These are phyloP conservation scores for Agelaius phoeniceus DNA, from an alignment of 2,113 vertebrate genomes.

Conservation along the genomic window DNA sequence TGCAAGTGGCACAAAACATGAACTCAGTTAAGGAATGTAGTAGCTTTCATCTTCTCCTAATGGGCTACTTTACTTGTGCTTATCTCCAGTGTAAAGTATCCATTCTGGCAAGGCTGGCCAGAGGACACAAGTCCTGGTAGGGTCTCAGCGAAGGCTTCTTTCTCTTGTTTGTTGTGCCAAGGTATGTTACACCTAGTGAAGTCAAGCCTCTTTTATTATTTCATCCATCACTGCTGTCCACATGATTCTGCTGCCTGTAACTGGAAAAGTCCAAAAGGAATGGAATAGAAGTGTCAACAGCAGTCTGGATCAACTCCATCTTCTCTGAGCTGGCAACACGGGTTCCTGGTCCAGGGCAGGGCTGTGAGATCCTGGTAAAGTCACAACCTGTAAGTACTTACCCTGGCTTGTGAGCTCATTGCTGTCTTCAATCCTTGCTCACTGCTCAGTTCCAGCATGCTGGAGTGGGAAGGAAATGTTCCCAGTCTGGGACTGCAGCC, in stretches of 20 bases:
- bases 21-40: not conserved
- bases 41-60: not conserved
- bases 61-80: not conserved
- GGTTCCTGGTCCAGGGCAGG: not conserved
- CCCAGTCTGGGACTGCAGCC: not conserved
- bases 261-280: not conserved
- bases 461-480: not conserved
- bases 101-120: not conserved
- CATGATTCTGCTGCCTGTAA: not conserved
- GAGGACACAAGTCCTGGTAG: not conserved
- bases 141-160: not conserved
- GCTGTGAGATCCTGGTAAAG: not conserved
- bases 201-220: not conserved
- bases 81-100: not conserved
- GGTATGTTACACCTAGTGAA: not conserved
- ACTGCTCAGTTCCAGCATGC: rapidly evolving
- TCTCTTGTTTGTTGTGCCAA: not conserved
- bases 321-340: not conserved
- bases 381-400: not conserved
- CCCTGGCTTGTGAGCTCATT: not conserved
- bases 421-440: not conserved
- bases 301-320: not conserved
- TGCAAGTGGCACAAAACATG: not conserved
- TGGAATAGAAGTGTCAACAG: not conserved
- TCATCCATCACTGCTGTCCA: not conserved